phyloP scores from a whole-genome alignment of 2,888 invertebrate species.

The Agrilus mali region DNA sequence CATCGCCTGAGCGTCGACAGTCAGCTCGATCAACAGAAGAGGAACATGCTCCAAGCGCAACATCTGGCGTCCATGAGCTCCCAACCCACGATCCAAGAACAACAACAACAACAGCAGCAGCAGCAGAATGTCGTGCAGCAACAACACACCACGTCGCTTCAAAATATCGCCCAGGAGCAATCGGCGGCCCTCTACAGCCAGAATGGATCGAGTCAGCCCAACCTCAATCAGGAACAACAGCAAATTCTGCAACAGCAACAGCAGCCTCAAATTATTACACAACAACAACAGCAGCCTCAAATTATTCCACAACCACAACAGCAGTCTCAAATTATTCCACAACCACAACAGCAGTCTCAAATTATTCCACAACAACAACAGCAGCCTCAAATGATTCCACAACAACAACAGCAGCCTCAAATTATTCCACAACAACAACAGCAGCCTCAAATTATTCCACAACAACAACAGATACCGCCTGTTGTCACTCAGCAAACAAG shows the following conservation, averaged over 20 bases:
- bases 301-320: slow-evolving; percentile 2
- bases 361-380: no score
- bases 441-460: no score
- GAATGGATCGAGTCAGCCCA: no score
- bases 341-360: slow-evolving; percentile 2
- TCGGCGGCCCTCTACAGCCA: no score
- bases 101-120: no score
- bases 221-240: no score
- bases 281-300: slow-evolving; percentile 2
- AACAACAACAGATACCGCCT: slow-evolving; percentile 5
- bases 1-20: slow-evolving; percentile 29
- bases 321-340: neutral
- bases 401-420: no score
- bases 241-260: slow-evolving; percentile 1
- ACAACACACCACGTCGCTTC: no score
- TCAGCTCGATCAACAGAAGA: slow-evolving; percentile 26
- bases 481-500: slow-evolving; percentile 3
- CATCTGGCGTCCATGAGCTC: slow-evolving; percentile 12
- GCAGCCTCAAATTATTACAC: neutral
- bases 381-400: no score
- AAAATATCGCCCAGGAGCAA: no score
- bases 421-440: no score
- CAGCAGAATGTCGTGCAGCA: neutral
- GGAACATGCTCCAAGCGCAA: slow-evolving; percentile 22
- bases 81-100: slow-evolving; percentile 14